phyloP scores from a whole-genome alignment of 2,113 vertebrate species.

The Oxyruncus cristatus region DNA sequence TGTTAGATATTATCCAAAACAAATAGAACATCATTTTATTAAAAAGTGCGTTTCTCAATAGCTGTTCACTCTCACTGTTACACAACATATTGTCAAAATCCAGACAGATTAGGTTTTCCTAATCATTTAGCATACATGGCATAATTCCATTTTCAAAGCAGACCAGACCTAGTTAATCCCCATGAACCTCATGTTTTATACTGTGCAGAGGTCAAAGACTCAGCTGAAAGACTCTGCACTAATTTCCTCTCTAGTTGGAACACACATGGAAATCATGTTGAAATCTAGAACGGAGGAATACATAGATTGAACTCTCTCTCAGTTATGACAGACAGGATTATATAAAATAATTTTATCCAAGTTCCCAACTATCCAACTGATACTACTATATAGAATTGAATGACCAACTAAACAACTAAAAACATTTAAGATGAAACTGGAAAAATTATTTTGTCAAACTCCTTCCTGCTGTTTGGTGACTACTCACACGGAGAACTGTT shows the following conservation, averaged over 20 bases:
- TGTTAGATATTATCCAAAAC: neutral
- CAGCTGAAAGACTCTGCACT: neutral
- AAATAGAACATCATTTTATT: neutral
- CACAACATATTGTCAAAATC: neutral
- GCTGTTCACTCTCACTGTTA: neutral
- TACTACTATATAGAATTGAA: neutral
- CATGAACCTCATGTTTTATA: neutral
- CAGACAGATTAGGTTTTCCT: neutral
- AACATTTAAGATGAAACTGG: neutral
- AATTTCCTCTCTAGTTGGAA: neutral
- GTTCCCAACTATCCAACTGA: neutral
- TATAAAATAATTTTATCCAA: neutral
- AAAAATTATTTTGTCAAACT: neutral
- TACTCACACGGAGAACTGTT: neutral
- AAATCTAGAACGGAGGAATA: neutral
- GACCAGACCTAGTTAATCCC: neutral
- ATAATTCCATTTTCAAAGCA: neutral
- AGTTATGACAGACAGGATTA: neutral
- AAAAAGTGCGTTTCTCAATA: neutral
- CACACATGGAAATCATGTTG: neutral
- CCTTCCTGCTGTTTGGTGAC: neutral
- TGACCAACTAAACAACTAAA: neutral
- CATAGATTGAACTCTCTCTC: neutral
- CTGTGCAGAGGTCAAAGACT: neutral
- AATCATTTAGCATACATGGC: neutral